Conservation (phyloP, 2,113 vertebrate genomes). For the Rhea pennata region DNA sequence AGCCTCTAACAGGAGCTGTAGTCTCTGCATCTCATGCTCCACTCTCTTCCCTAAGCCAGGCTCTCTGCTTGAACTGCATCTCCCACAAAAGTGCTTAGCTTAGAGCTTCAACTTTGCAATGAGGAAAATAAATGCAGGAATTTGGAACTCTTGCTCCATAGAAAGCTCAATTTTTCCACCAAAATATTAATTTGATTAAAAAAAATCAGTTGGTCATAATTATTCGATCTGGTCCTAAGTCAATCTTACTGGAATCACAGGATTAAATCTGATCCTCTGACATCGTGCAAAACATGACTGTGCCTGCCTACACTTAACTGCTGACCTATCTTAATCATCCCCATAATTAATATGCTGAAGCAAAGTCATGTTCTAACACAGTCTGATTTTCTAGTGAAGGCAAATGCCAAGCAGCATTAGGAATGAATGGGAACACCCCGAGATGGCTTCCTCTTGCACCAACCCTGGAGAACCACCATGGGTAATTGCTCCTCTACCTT, state of each 20-base stretch:
- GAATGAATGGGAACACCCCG: neutral
- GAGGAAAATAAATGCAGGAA: no score
- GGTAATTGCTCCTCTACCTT: neutral
- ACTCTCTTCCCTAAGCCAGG: neutral
- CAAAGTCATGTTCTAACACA: slow-evolving; percentile 45
- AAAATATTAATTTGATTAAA: neutral
- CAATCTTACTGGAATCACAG: neutral
- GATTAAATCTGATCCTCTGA: slow-evolving; percentile 5
- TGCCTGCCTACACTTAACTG: slow-evolving; percentile 53
- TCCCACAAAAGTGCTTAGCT: neutral
- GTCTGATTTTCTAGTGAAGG: slow-evolving; percentile 3
- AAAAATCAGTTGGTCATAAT: neutral
- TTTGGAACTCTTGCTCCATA: neutral
- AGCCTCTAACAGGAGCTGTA: neutral
- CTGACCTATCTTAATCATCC: slow-evolving; percentile 62
- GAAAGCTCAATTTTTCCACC: neutral
- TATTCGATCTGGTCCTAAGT: neutral
- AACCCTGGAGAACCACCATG: fast-evolving
- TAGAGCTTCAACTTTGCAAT: neutral
- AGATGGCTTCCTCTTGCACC: neutral
- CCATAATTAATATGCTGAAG: slow-evolving; percentile 28
- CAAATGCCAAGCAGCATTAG: slow-evolving; percentile 12
- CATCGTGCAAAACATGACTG: neutral
- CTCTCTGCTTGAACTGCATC: no score
- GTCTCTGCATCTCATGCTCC: neutral